These are phyloP conservation scores for Imbricaverruca yamaguchii DNA, from an alignment of 2,888 invertebrate species.

Conservation along the genomic window DNA sequence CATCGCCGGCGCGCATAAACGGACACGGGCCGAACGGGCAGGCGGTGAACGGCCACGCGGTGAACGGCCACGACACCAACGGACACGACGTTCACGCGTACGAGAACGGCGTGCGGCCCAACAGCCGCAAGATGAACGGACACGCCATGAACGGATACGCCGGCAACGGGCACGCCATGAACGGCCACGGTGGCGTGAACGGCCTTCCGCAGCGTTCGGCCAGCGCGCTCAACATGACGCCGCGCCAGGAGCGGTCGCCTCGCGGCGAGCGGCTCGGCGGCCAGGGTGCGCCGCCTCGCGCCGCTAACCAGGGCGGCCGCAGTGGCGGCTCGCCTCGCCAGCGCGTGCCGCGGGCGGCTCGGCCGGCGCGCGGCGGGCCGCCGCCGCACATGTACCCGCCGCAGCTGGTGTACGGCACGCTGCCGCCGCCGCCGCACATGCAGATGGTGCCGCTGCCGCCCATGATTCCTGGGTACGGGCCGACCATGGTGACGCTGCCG, in stretches of 20 bases:
- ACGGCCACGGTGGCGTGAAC: background rate
- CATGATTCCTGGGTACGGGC: conserved; percentile 35
- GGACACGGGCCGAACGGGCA: background rate
- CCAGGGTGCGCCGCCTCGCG: conserved; percentile 28
- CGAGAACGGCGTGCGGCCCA: conserved; percentile 25
- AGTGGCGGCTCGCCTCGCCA: conserved; percentile 18
- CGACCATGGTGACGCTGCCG: conserved; percentile 26
- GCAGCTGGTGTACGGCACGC: conserved; percentile 29
- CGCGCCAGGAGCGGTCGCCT: background rate
- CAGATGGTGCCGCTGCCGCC: conserved; percentile 38
- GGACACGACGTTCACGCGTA: conserved; percentile 26
- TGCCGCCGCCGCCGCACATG: conserved; percentile 38
- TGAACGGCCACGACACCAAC: conserved; percentile 27
- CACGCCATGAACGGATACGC: conserved; percentile 27
- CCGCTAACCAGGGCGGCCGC: conserved; percentile 25
- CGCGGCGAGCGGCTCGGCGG: conserved; percentile 27
- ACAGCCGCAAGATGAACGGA: conserved; percentile 29
- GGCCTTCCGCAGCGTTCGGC: conserved; percentile 26
- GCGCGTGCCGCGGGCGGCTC: conserved; percentile 30
- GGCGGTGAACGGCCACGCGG: conserved; percentile 1
- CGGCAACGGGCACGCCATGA: background rate
- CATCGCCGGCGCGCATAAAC: background rate
- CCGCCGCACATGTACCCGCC: conserved; percentile 27
- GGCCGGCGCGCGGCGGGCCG: conserved; percentile 33
- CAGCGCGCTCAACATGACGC: conserved; percentile 31